Evolutionary conservation across 2,888 invertebrate genomes (phyloP).

Genomic region (Cerastoderma edule): DNA sequence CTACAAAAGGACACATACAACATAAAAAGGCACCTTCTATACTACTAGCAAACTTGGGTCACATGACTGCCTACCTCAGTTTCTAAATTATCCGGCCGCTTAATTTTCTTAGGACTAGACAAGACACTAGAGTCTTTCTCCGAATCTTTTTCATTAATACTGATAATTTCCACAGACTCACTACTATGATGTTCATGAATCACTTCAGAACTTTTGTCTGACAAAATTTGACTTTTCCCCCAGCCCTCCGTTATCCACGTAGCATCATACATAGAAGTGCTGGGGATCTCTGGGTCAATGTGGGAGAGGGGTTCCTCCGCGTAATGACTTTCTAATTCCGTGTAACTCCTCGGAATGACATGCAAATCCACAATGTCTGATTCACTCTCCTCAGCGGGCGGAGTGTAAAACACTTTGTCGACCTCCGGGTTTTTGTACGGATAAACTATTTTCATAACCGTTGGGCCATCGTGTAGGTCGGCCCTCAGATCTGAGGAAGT

Average conservation of each 20-base stretch:
- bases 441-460: constrained; percentile 24
- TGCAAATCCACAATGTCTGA: constrained; percentile 51
- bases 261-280: constrained; percentile 53
- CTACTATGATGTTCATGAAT: not conserved
- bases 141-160: constrained; percentile 9
- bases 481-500: not conserved
- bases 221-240: constrained; percentile 41
- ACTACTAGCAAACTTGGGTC: too few species aligned
- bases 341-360: constrained; percentile 59
- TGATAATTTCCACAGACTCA: not conserved
- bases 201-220: constrained; percentile 3
- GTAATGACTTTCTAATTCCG: constrained; percentile 64
- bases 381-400: constrained; percentile 10
- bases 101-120: not conserved
- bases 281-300: constrained; percentile 52
- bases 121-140: too few species aligned
- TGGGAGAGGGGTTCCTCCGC: constrained; percentile 63
- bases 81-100: not conserved
- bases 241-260: constrained; percentile 62
- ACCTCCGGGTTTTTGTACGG: constrained; percentile 56
- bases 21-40: too few species aligned
- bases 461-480: not conserved
- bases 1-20: too few species aligned
- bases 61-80: too few species aligned
- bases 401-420: constrained; percentile 46